phyloP scores from a whole-genome alignment of 1,140 invertebrate genomes.

The Kradibia gibbosae region DNA sequence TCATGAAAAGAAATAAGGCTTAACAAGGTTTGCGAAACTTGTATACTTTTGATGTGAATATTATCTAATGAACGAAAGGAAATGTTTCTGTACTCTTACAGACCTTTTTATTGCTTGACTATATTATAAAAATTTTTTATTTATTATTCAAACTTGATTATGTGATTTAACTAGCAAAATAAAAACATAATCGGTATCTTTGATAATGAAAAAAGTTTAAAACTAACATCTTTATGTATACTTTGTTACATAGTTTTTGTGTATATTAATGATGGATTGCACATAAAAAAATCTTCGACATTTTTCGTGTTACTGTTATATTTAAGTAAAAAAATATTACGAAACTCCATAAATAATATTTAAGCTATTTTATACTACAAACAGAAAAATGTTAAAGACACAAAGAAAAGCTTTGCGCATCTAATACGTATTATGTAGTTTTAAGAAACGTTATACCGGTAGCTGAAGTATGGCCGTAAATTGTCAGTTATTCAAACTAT shows the following conservation, averaged over 20 bases:
- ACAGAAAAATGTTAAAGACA: not conserved
- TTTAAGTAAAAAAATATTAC: too few relatives aligned
- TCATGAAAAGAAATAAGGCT: conserved; percentile 41
- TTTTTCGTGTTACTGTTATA: too few relatives aligned
- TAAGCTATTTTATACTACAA: not conserved
- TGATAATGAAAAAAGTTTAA: not conserved
- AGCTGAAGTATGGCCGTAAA: not conserved
- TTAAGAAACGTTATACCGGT: not conserved
- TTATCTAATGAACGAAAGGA: not conserved
- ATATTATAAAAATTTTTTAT: not conserved
- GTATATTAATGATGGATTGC: too few relatives aligned
- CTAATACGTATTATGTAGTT: not conserved
- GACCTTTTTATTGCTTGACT: not conserved
- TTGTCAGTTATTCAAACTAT: not conserved
- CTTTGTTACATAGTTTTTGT: too few relatives aligned
- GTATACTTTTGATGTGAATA: conserved; percentile 5
- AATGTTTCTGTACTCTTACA: not conserved
- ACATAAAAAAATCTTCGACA: too few relatives aligned
- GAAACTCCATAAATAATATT: too few relatives aligned
- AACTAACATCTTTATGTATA: too few relatives aligned
- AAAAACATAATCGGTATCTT: too few relatives aligned
- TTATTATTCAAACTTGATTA: not conserved
- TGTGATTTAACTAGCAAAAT: not conserved
- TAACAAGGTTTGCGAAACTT: not conserved
- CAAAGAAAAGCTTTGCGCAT: not conserved